Evolutionary conservation across 2,888 invertebrate species (phyloP).

Genomic region (Silvanus unidentatus): DNA sequence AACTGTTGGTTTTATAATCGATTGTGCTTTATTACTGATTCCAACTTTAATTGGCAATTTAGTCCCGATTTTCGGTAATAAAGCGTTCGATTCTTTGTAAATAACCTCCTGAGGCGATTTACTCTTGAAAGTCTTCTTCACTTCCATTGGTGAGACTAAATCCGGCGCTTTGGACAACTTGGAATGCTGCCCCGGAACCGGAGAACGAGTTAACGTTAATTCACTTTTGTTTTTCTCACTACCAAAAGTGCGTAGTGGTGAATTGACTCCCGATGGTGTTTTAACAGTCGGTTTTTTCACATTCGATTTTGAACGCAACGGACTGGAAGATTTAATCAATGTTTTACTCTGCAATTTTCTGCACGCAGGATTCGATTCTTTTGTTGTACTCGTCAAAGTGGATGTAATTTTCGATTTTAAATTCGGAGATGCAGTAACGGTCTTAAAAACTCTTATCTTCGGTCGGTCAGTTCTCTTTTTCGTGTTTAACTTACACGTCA

Average conservation of each 20-base stretch:
- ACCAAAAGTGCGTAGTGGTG: constrained; percentile 51
- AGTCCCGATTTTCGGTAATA: constrained; percentile 34
- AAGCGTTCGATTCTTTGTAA: constrained; percentile 43
- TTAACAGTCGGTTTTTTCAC: constrained; percentile 19
- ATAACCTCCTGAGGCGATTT: constrained; percentile 37
- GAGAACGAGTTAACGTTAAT: constrained; percentile 33
- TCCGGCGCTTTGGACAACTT: constrained; percentile 49
- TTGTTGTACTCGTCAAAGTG: constrained; percentile 36
- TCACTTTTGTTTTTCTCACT: constrained; percentile 51
- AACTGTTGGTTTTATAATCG: constrained; percentile 26
- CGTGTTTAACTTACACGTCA: constrained; percentile 53
- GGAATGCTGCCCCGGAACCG: constrained; percentile 3
- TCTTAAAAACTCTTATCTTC: constrained; percentile 34
- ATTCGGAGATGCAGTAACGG: constrained; percentile 35
- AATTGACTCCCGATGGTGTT: constrained; percentile 49
- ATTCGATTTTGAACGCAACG: constrained; percentile 15
- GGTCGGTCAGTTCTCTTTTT: constrained; percentile 31
- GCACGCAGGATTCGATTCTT: constrained; percentile 41
- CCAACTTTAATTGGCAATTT: constrained; percentile 44
- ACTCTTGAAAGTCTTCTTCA: constrained; percentile 45
- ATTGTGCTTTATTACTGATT: constrained; percentile 38
- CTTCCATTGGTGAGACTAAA: constrained; percentile 55
- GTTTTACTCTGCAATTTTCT: constrained; percentile 44
- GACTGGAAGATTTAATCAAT: constrained; percentile 12
- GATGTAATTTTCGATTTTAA: constrained; percentile 42